phyloP scores from a whole-genome alignment of 2,797 vertebrate genomes.

The Danio kyathit region DNA sequence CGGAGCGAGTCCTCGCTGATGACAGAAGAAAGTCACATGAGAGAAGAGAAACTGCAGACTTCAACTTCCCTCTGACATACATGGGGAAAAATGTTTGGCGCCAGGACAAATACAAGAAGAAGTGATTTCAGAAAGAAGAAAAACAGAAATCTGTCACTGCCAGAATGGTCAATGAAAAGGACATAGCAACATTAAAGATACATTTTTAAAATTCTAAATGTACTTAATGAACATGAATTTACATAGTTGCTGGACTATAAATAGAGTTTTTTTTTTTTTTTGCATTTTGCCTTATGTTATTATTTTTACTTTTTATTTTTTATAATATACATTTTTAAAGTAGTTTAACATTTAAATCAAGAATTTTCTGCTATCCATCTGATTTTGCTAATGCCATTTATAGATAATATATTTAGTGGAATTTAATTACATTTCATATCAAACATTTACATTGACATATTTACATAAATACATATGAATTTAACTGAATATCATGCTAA shows the following conservation, averaged over 20 bases:
- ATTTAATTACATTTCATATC: no score
- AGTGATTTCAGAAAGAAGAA: constrained; percentile 65
- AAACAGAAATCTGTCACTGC: constrained; percentile 58
- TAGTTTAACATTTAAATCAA: no score
- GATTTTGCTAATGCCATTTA: no score
- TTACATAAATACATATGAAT: no score
- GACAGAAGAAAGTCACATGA: constrained; percentile 41
- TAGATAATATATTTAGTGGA: no score
- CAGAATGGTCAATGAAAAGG: constrained; percentile 60
- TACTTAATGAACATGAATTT: constrained; percentile 89
- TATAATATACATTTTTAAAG: no score
- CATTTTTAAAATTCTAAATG: constrained; percentile 98
- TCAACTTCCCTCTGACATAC: constrained; percentile 71
- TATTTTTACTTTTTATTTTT: constrained; percentile 29
- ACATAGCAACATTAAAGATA: constrained; percentile 81
- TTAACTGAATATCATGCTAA: no score
- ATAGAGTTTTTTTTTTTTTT: constrained; percentile 70
- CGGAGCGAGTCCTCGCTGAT: constrained; percentile 43
- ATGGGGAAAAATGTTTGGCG: constrained; percentile 71
- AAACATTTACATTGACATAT: no score
- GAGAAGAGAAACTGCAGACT: constrained; percentile 66
- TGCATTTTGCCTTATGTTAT: constrained; percentile 74
- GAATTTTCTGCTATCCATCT: no score
- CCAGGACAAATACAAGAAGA: constrained; percentile 63
- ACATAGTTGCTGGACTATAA: constrained; percentile 89